Evolutionary conservation across 2,888 invertebrate genomes (phyloP).

Genomic region (Melipona bicolor): DNA sequence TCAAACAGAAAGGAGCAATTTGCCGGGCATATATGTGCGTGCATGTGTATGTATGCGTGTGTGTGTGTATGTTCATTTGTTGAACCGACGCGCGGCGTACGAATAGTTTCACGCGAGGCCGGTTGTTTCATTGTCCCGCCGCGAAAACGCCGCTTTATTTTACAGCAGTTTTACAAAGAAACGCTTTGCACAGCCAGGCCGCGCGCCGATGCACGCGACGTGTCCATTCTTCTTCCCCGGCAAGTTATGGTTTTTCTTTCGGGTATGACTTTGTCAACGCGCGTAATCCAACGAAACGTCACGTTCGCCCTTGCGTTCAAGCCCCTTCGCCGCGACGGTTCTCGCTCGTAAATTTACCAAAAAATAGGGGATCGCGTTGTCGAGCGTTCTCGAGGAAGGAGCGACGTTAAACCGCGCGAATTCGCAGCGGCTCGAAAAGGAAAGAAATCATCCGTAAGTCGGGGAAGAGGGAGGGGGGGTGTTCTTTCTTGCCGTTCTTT

Average conservation of each 20-base stretch:
- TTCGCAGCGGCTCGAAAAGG: background rate
- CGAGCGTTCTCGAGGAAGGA: constrained; percentile 14
- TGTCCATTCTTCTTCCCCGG: constrained; percentile 7
- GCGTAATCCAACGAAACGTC: constrained; percentile 48
- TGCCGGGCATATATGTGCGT: background rate
- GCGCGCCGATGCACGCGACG: constrained; percentile 18
- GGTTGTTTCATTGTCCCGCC: constrained; percentile 54
- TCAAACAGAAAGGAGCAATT: constrained; percentile 46
- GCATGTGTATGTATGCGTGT: background rate
- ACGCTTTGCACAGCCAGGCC: constrained; percentile 20
- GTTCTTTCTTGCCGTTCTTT: background rate
- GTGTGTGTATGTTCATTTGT: constrained; percentile 36
- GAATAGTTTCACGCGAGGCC: constrained; percentile 35
- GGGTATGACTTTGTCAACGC: constrained; percentile 44
- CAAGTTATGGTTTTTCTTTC: constrained; percentile 35
- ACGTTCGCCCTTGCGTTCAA: background rate
- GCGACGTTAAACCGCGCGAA: constrained; percentile 5
- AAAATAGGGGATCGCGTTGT: constrained; percentile 6
- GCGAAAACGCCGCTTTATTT: constrained; percentile 56
- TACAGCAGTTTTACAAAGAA: constrained; percentile 45
- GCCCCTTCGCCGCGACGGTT: background rate
- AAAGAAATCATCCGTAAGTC: background rate
- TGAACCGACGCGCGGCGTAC: constrained; percentile 12
- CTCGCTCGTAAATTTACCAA: constrained; percentile 36
- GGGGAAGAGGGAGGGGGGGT: no score